Evolutionary conservation across 2,888 invertebrate genomes (phyloP).

Genomic region (Allacma fusca): DNA sequence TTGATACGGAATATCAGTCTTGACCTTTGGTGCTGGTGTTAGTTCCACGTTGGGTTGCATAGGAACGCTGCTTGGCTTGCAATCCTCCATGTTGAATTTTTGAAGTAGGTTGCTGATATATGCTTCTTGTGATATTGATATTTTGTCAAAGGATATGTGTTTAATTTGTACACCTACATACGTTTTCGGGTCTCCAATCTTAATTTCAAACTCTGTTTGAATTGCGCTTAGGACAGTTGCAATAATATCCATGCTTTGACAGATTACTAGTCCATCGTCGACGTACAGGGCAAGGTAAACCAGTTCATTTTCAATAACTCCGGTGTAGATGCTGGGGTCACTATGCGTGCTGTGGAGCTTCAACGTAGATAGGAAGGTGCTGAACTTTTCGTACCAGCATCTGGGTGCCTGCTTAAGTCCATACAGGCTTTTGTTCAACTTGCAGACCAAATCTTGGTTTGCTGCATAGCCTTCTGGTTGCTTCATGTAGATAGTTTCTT

Average conservation of each 20-base stretch:
- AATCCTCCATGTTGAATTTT: conserved; percentile 4
- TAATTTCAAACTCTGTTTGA: too few relatives aligned
- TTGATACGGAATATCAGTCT: conserved; percentile 45
- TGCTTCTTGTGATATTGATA: too few relatives aligned
- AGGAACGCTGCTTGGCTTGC: background rate
- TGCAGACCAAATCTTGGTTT: conserved; percentile 32
- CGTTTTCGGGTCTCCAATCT: too few relatives aligned
- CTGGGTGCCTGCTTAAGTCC: conserved; percentile 59
- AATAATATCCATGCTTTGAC: too few relatives aligned
- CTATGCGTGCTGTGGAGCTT: conserved; percentile 34
- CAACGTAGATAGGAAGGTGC: conserved; percentile 25
- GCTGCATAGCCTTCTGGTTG: conserved; percentile 36
- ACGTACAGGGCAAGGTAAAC: conserved; percentile 41
- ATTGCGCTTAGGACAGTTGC: too few relatives aligned
- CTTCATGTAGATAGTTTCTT: conserved; percentile 9
- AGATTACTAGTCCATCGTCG: conserved; percentile 45
- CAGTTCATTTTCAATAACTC: background rate
- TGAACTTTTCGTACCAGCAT: conserved; percentile 54
- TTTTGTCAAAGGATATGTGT: too few relatives aligned
- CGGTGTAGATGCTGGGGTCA: conserved; percentile 42
- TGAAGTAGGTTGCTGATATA: background rate
- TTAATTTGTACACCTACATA: too few relatives aligned
- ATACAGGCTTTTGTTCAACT: conserved; percentile 54
- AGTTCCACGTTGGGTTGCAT: background rate
- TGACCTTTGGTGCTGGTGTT: background rate